A percentile compares a stretch with the other conserved stretches of the same genome.
Conservation (phyloP, 2,888 invertebrate species). For the Hanleya hanleyi region DNA sequence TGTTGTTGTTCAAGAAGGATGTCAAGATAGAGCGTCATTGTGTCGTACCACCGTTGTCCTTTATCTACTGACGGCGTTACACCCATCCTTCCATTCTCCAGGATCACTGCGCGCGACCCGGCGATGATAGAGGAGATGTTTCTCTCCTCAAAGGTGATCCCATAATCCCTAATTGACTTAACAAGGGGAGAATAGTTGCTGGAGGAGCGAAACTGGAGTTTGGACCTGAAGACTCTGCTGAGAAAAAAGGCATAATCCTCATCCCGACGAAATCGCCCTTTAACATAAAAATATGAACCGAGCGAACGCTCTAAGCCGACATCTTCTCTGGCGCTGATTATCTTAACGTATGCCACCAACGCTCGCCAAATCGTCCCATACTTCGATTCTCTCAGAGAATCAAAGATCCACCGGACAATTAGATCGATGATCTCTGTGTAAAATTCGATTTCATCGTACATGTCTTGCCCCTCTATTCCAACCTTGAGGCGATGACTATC, state of each 20-base stretch:
- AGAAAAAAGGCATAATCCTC: conserved; percentile 86
- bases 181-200: conserved; percentile 88
- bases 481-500: no score
- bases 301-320: conserved; percentile 90
- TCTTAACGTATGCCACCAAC: no score
- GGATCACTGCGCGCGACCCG: neutral
- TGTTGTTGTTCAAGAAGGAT: conserved; percentile 84
- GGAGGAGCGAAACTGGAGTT: conserved; percentile 87
- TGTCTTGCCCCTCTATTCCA: no score
- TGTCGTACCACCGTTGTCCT: conserved; percentile 87
- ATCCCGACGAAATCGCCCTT: conserved; percentile 80
- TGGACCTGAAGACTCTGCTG: conserved; percentile 86
- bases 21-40: conserved; percentile 85
- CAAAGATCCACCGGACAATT: no score
- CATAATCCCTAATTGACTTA: conserved; percentile 78
- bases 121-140: conserved; percentile 45
- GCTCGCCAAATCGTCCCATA: no score
- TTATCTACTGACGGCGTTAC: conserved; percentile 81
- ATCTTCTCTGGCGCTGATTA: conserved; percentile 90
- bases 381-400: no score
- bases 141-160: conserved; percentile 78
- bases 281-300: conserved; percentile 90
- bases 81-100: conserved; percentile 74
- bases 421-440: no score
- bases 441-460: no score